Conservation (phyloP, 2,113 vertebrate species). For the Manacus vitellinus region DNA sequence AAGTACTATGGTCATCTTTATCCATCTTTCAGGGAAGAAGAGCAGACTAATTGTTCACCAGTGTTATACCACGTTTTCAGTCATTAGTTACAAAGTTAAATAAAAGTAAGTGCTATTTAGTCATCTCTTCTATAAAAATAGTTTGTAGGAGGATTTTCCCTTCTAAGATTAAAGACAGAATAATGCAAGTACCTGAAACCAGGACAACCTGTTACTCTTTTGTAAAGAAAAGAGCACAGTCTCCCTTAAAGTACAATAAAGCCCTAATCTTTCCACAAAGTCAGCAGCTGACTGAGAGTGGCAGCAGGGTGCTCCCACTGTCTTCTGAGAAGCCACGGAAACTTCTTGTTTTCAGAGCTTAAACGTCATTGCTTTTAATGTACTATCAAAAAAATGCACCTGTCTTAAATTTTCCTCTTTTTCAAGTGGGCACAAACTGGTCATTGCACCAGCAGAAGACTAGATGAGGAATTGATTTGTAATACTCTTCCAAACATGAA, state of each 20-base stretch:
- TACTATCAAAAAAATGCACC: neutral
- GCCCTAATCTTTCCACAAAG: neutral
- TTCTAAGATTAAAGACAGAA: neutral
- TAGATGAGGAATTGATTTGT: neutral
- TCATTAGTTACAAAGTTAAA: neutral
- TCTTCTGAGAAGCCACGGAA: neutral
- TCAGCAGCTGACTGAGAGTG: neutral
- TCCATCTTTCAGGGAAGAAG: neutral
- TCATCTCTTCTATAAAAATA: neutral
- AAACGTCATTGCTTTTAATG: fast-evolving
- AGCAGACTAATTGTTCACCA: neutral
- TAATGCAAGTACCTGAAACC: neutral
- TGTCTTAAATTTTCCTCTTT: neutral
- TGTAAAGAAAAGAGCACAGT: neutral
- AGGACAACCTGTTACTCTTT: neutral
- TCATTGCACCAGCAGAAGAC: neutral
- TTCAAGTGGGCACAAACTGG: neutral
- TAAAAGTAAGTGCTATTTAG: neutral
- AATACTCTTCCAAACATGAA: neutral
- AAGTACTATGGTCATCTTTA: neutral
- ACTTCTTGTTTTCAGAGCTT: neutral
- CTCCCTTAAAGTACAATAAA: neutral
- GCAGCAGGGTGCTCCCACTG: neutral
- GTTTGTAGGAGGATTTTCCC: neutral
- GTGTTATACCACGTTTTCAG: neutral